A percentile compares a stretch with the other conserved stretches of the same genome.
Conservation (phyloP, 2,113 vertebrate genomes). For the Eira barbara region DNA sequence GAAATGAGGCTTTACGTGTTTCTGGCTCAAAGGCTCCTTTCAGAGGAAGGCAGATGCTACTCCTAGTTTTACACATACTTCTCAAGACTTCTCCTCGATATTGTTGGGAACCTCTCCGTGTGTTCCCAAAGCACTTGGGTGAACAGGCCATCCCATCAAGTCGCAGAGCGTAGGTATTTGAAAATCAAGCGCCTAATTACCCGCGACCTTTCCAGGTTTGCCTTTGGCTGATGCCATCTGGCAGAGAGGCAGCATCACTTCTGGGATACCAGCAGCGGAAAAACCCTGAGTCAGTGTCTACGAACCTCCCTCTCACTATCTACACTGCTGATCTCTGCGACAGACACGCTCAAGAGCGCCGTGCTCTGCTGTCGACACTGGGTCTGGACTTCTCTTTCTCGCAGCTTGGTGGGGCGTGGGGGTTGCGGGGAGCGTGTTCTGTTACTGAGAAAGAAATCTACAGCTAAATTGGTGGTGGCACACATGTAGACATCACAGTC, state of each 20-base stretch:
- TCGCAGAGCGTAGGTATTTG: not conserved
- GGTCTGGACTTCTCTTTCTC: not conserved
- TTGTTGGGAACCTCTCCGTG: not conserved
- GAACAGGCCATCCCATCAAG: not conserved
- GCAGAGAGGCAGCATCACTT: not conserved
- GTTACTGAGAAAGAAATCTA: not conserved
- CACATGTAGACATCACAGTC: not conserved
- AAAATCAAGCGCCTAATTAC: not conserved
- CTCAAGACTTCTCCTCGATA: not conserved
- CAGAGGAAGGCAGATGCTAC: not conserved
- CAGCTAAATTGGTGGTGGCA: not conserved
- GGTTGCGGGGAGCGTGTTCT: not conserved
- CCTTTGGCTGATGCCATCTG: not conserved
- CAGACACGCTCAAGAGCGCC: accelerated
- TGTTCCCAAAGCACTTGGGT: not conserved
- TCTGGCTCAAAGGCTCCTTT: not conserved
- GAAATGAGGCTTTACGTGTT: not conserved
- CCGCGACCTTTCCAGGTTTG: not conserved
- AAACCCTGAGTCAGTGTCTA: not conserved
- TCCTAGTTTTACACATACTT: not conserved
- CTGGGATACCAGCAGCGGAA: accelerated
- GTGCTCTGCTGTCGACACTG: accelerated
- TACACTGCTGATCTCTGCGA: not conserved
- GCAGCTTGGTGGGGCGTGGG: not conserved
- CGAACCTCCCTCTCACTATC: not conserved